Evolutionary conservation across 1,140 invertebrate species (phyloP).

Genomic region (Drosophila trapezifrons): DNA sequence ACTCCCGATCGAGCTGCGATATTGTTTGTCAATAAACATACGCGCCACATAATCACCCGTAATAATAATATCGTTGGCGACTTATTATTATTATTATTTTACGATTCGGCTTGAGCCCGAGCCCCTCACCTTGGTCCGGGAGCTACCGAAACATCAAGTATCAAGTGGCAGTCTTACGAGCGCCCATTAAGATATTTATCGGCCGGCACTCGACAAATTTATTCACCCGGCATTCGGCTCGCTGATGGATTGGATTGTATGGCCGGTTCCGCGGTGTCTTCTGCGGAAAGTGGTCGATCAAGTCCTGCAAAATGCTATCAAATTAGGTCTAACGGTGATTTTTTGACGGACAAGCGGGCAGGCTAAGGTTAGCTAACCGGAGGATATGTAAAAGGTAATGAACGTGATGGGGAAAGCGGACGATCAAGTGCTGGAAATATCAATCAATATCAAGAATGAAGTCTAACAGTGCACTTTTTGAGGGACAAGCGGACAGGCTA

Average conservation of each 20-base stretch:
- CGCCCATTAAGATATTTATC: conserved; percentile 52
- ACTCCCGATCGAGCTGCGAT: conserved; percentile 53
- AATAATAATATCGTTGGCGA: conserved; percentile 53
- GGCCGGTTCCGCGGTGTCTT: conserved; percentile 25
- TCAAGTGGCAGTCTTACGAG: conserved; percentile 31
- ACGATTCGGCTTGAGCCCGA: conserved; percentile 25
- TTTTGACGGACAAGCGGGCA: not conserved
- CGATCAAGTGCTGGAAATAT: not conserved
- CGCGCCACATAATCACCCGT: conserved; percentile 74
- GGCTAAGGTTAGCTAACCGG: not conserved
- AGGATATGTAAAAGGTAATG: too few species aligned
- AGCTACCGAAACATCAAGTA: conserved; percentile 23
- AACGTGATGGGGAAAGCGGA: too few species aligned
- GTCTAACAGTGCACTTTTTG: not conserved
- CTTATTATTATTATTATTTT: conserved; percentile 63
- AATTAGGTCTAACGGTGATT: not conserved
- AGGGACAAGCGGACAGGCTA: not conserved
- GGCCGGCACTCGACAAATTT: conserved; percentile 35
- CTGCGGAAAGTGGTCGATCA: conserved; percentile 1
- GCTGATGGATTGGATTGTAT: conserved; percentile 38
- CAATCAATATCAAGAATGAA: not conserved
- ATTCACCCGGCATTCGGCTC: conserved; percentile 16
- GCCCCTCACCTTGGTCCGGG: conserved; percentile 16
- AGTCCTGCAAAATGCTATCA: not conserved
- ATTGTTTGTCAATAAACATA: conserved; percentile 78